phyloP scores from a whole-genome alignment of 2,113 vertebrate genomes.

The Hystrix brachyura region DNA sequence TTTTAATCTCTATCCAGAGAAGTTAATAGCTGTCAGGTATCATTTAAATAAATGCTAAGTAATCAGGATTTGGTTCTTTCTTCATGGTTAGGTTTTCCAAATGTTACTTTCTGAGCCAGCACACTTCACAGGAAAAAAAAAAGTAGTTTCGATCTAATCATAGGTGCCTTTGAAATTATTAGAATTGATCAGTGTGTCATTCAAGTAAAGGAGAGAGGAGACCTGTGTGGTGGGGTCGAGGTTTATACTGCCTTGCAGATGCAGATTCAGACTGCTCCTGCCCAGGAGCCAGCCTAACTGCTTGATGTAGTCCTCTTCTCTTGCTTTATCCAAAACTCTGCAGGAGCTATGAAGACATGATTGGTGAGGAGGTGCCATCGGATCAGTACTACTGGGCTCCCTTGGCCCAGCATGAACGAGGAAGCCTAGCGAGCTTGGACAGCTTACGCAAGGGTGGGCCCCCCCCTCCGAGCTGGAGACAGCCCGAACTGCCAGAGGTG shows the following conservation, averaged over 20 bases:
- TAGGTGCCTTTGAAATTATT: conserved; percentile 4
- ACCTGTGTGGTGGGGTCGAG: not conserved
- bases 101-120: conserved; percentile 14
- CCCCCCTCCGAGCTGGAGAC: conserved; percentile 90
- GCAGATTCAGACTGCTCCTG: not conserved
- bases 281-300: not conserved
- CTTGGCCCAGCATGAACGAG: conserved; percentile 94
- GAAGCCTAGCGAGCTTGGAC: conserved; percentile 96
- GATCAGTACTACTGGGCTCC: conserved; percentile 97
- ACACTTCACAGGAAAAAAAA: not conserved
- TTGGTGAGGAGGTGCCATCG: conserved; percentile 93
- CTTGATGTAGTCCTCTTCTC: not conserved
- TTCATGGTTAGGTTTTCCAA: not conserved
- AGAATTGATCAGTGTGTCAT: not conserved
- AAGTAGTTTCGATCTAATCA: conserved; percentile 32
- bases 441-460: conserved; percentile 94
- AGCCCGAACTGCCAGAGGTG: conserved; percentile 97
- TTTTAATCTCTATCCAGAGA: conserved; percentile 27
- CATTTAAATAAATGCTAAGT: conserved; percentile 16
- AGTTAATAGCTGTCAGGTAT: not conserved
- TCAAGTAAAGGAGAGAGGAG: not conserved
- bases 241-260: not conserved
- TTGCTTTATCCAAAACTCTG: conserved; percentile 35
- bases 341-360: conserved; percentile 97
- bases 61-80: conserved; percentile 4